A percentile compares a stretch with the other conserved stretches of the same genome.
Conservation (phyloP, 2,888 invertebrate genomes). For the Scaptomyza tumidula region DNA sequence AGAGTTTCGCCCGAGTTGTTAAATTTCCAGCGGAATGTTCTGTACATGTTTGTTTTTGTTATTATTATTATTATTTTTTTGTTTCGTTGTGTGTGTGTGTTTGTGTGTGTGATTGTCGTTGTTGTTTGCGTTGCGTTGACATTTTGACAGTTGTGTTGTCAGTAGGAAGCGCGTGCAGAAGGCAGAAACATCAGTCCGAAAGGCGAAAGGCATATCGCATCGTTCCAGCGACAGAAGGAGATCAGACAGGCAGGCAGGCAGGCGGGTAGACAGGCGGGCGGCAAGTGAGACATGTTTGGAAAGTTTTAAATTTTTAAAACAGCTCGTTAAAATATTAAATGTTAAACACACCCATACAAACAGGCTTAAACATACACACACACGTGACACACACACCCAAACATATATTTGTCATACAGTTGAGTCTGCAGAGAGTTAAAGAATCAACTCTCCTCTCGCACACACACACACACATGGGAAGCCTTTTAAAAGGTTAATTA, state of each 20-base stretch:
- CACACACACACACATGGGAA: conserved; percentile 8
- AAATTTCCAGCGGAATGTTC: conserved; percentile 96
- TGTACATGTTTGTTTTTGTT: conserved; percentile 73
- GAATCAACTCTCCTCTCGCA: conserved; percentile 13
- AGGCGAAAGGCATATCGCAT: conserved; percentile 15
- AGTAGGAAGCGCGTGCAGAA: conserved; percentile 41
- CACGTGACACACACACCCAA: conserved; percentile 15
- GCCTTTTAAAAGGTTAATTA: conserved; percentile 77
- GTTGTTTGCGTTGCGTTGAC: conserved; percentile 70
- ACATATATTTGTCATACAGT: conserved; percentile 5
- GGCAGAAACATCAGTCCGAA: conserved; percentile 53
- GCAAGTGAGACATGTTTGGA: conserved; percentile 69
- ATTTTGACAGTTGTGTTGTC: conserved; percentile 73
- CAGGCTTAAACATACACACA: conserved; percentile 16
- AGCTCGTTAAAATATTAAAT: conserved; percentile 80
- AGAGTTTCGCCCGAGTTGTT: conserved; percentile 96
- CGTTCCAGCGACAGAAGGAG: neutral
- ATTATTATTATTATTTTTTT: conserved; percentile 9
- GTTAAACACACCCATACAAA: conserved; percentile 63
- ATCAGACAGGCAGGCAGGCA: neutral
- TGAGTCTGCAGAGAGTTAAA: conserved; percentile 14
- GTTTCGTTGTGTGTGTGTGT: conserved; percentile 20
- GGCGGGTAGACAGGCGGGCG: conserved; percentile 8
- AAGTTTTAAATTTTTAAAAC: conserved; percentile 79
- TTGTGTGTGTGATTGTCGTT: conserved; percentile 28